Evolutionary conservation across 2,113 vertebrate genomes (phyloP), one percentile per base, ranked within the genome.

Genomic region (Crypturellus undulatus): DNA sequence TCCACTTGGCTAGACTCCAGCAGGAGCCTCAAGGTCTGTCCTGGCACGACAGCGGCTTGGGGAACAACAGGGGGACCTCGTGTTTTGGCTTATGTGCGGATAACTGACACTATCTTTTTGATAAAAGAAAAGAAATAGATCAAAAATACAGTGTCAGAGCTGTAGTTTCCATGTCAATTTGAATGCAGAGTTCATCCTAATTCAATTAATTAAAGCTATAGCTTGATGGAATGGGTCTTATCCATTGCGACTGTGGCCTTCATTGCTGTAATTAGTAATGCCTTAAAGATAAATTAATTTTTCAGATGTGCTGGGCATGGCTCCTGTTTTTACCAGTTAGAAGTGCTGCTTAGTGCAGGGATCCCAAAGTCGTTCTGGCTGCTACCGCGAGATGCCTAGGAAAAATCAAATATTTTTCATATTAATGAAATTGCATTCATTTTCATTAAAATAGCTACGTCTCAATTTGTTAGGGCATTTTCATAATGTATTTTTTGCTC

Each of bases 231-330:
- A 73, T 52, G 49, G 54, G 22, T 72, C 54, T 92, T 77, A 79
- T 16, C 40, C 28, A 4, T 72, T 89, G 64, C 52, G 81, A 87
- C 77, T 87, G 75, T 49, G 58, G 58, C n/a, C 42, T 65, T 86
- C 2, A 0, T 72, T 86, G 87, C 72, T 80, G 21, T 77, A 54
- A 86, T 80, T 79, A 80, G 43, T 60, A 73, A 22, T 80, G 70
- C 43, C 84, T 86, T 56, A 52, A 86, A 94, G 78, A 91, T 26
- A 83, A 60, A 79, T 73, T 69, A 22, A 30, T n/a, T 95, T 88
- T 92, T 84, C 64, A 47, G 49, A 69, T 83, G 38, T 2, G 1
- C 59, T 64, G 54, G 59, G 34, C 64, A 32, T 60, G 80, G 54
- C 59, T 91, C 38, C 45, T 86, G 8, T 71, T 84, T 36, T 73